A percentile compares a stretch with the other conserved stretches of the same genome.
phyloP scores from a whole-genome alignment of 23 tunicate genomes.

The Clavelina lepadiformis region DNA sequence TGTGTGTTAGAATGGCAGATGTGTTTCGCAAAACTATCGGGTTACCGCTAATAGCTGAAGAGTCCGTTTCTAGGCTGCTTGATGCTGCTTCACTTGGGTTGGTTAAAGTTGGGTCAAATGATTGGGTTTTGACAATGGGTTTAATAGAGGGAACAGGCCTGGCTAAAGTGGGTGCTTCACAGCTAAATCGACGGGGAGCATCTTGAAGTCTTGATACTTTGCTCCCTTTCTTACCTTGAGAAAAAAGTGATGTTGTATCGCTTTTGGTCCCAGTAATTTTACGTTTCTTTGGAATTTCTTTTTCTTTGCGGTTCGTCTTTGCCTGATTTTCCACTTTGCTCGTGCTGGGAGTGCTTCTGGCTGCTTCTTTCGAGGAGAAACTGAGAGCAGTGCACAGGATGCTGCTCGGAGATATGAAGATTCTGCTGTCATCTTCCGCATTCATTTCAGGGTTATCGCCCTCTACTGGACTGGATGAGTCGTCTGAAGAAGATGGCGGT shows the following conservation, averaged over 20 bases:
- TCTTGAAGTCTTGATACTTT: constrained; percentile 3
- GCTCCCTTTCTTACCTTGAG: too few species aligned
- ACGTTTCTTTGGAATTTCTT: background rate
- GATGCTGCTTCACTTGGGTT: background rate
- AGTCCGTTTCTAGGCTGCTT: background rate
- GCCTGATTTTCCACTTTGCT: background rate
- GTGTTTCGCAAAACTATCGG: constrained; percentile 3
- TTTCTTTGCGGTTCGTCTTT: background rate
- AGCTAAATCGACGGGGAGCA: constrained; percentile 73
- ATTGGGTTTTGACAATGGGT: constrained; percentile 40
- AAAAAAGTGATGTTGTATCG: too few species aligned
- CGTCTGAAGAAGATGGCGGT: background rate
- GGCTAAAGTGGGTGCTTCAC: constrained; percentile 67
- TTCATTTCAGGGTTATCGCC: background rate
- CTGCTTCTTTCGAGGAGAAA: constrained; percentile 12
- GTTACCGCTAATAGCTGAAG: background rate
- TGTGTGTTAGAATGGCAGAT: background rate
- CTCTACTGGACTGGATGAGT: background rate
- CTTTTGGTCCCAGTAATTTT: too few species aligned
- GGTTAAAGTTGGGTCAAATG: constrained; percentile 27
- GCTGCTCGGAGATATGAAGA: constrained; percentile 67
- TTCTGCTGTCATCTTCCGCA: constrained; percentile 21
- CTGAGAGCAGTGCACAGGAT: constrained; percentile 72
- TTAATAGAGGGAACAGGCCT: constrained; percentile 59
- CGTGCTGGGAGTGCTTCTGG: background rate